Conservation (phyloP, 1,140 invertebrate species). For the Drosophila eugracilis region DNA sequence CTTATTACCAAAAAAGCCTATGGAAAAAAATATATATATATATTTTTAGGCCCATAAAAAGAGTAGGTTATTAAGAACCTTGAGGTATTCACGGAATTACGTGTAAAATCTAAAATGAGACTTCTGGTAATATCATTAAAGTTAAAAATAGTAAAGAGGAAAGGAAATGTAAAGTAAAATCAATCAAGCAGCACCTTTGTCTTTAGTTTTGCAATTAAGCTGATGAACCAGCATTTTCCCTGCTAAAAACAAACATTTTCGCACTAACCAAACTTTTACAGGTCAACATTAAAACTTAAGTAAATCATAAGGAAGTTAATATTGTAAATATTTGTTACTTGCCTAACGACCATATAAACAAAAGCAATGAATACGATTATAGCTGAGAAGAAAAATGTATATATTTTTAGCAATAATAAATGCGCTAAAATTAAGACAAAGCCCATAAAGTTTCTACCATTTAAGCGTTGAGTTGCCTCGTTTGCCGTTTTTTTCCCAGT, state of each 20-base stretch:
- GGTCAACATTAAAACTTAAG: not conserved
- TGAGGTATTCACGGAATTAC: not conserved
- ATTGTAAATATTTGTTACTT: constrained; percentile 3
- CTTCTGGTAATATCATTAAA: no score
- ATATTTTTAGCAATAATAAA: constrained; percentile 18
- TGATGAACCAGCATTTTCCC: not conserved
- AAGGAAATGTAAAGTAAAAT: no score
- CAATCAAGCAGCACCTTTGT: no score
- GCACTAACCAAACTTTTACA: not conserved
- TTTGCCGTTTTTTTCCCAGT: constrained; percentile 18
- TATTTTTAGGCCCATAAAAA: constrained; percentile 6
- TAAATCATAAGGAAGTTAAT: not conserved
- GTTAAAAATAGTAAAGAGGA: not conserved
- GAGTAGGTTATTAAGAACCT: constrained; percentile 9
- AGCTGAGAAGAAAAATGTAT: constrained; percentile 3
- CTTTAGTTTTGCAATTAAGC: no score
- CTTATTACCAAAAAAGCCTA: constrained; percentile 19
- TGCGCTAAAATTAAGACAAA: constrained; percentile 18
- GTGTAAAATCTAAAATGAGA: not conserved
- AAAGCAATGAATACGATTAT: constrained; percentile 19
- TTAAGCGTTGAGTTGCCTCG: constrained; percentile 19
- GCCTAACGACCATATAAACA: constrained; percentile 6
- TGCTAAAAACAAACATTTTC: not conserved
- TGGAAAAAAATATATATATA: constrained; percentile 17
- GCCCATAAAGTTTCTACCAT: constrained; percentile 38